A percentile compares a stretch with the other conserved stretches of the same genome.
phyloP scores from a whole-genome alignment of 2,113 vertebrate genomes.

The Laticauda laticaudata region DNA sequence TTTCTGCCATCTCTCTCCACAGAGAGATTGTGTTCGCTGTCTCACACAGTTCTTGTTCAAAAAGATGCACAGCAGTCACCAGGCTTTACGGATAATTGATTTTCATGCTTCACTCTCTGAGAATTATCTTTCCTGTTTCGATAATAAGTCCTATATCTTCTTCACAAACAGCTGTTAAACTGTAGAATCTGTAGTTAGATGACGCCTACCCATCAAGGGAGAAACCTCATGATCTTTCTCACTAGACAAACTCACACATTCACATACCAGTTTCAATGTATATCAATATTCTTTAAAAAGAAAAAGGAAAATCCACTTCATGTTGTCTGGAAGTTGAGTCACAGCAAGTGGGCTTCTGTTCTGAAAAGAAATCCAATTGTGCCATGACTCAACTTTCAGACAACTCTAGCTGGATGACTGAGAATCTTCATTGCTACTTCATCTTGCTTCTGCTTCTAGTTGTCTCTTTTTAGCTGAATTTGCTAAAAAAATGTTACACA shows the following conservation, averaged over 20 bases:
- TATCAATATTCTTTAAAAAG: background rate
- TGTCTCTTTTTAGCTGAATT: background rate
- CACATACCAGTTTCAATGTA: background rate
- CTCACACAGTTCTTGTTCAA: background rate
- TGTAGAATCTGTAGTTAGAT: background rate
- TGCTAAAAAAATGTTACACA: background rate
- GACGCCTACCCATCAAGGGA: background rate
- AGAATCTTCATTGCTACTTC: background rate
- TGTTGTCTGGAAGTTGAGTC: background rate
- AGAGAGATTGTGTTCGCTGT: background rate
- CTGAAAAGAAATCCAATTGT: background rate
- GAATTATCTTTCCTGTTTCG: slow-evolving; percentile 18
- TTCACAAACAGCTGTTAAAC: background rate
- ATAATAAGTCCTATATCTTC: background rate
- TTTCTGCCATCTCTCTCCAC: slow-evolving; percentile 1
- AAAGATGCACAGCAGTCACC: slow-evolving; percentile 16
- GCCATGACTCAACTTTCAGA: background rate
- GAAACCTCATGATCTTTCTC: background rate
- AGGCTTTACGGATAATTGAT: slow-evolving; percentile 18
- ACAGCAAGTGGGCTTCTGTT: background rate
- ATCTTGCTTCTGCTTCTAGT: background rate
- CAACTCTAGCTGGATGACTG: background rate
- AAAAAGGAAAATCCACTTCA: background rate
- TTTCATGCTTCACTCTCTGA: slow-evolving; percentile 12
- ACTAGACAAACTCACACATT: background rate